A percentile compares a stretch with the other conserved stretches of the same genome.
Conservation (phyloP, 2,113 vertebrate genomes). For the Panthera leo region DNA sequence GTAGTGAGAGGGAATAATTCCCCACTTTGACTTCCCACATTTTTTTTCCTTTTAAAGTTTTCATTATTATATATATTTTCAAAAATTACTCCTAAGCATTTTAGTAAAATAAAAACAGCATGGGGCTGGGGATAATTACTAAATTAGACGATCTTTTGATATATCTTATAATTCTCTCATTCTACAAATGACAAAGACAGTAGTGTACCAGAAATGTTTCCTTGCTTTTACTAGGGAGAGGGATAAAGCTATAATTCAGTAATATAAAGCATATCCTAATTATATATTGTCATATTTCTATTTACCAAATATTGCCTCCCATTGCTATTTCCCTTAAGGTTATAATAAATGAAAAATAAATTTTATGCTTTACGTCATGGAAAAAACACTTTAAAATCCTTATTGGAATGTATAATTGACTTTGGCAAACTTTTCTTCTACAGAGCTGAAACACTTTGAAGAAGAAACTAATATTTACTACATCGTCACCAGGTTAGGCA, state of each 20-base stretch:
- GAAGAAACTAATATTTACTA: not conserved
- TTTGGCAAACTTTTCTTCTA: conserved; percentile 42
- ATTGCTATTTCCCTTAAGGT: conserved; percentile 54
- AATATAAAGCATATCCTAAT: conserved; percentile 57
- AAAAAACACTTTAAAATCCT: conserved; percentile 55
- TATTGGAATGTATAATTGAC: conserved; percentile 48
- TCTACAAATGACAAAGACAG: conserved; percentile 34
- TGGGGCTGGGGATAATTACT: not conserved
- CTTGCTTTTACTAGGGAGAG: conserved; percentile 44
- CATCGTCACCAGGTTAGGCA: not conserved
- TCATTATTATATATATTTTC: conserved; percentile 4
- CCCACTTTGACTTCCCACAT: not conserved
- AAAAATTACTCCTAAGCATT: not conserved
- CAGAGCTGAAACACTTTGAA: not conserved
- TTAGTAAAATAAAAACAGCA: not conserved
- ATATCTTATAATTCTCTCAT: conserved; percentile 20
- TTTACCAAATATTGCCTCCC: conserved; percentile 5
- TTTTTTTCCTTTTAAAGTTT: conserved; percentile 21
- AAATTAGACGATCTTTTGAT: conserved; percentile 51
- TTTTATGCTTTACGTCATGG: conserved; percentile 26
- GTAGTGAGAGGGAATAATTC: not conserved
- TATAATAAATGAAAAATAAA: conserved; percentile 54
- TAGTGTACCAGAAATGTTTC: conserved; percentile 19
- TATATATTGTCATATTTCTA: conserved; percentile 47
- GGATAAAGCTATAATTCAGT: conserved; percentile 30